Base-by-base conservation (phyloP, 2,797 vertebrate species). In the Zalophus californianus region DNA sequence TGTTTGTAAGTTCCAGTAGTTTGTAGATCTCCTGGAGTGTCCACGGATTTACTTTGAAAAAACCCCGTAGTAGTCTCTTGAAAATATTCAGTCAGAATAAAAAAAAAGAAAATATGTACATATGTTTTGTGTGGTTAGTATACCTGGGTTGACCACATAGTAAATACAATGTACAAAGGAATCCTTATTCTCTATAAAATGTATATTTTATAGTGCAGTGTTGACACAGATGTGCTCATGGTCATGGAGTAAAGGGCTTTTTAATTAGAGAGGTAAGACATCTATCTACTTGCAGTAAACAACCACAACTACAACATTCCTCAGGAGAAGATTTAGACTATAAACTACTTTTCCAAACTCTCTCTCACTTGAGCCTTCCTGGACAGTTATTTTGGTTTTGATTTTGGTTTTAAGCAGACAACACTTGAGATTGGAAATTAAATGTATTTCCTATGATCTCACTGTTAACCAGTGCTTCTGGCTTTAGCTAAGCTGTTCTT, bases 1-100 rank as follows among this genome's bases (percentile, higher is more conserved):
- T 62, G 0, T 80, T 90, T 92, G 7, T 68, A 87, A 58, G 0
- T 82, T 44, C 3, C 6, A 38, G 38, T 89, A 32, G 44, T 86
- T 52, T 92, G 8, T 87, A 54, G 29, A 58, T 82, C 1, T 32
- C n/a, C 41, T 90, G 41, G 16, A 56, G 13, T 80, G 20, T 60
- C 13, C 32, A 78, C 20, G 16, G 27, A 80, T 79, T 96, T 91
- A 82, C 79, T 94, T 91, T 70, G 44, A 86, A 96, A 96, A 84
- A 93, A 48, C 11, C 21, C 13, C 84, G 23, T 77, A 58, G 13
- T 85, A 54, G 3, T 54, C 7, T 96, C 8, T 87, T 90, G 44
- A 73, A 90, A 60, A 75, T 87, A 87, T 52, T 86, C 56, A 95
- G 10, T 80, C 20, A 92, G 16, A 27, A 88, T 82, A 80, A 83